Evolutionary conservation across 1,140 invertebrate genomes (phyloP), one percentile per base, ranked within the genome.

Genomic region (Tetranychus urticae): DNA sequence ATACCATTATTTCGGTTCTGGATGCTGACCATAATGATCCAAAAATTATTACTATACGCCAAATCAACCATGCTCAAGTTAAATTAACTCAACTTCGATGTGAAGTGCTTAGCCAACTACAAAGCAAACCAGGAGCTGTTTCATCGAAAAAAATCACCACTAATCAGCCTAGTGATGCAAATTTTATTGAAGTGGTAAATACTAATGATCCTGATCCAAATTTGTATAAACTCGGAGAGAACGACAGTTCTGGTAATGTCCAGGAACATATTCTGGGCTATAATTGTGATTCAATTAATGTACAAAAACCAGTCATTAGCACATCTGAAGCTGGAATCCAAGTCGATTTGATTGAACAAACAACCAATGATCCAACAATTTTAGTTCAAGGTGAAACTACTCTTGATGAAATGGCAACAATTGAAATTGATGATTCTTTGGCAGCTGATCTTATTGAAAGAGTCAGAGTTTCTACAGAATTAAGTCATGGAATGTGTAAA

Each of bases 401-500:
- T 42, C 10, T 42, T 6, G 39, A 10, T 42, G 39, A 42, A 42
- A 42, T 42, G 10, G 10, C 39, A 42, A 42, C 39, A 42, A 10
- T 42, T 42, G 39, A 42, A 42, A 42, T 42, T 42, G 50, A 52
- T 52, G 3, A n/a, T 31, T 31, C n/a, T 23, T 7, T 33, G 8
- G 64, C 61, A 2, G 61, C 61, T 31, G 69, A 73, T 35, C 62
- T 75, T 54, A 66, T 75, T 48, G 70, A 77, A 66, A 63, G 67
- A 48, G 81, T 91, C 5, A 75, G 88, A 45, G 79, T 79, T 65
- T 84, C 85, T 68, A 89, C 87, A 1, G 81, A 86, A 65, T 77
- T 90, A 7, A 88, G 84, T 68, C 83, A 89, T 70, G 83, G 88
- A 67, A 81, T 87, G 77, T 88, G 85, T 0, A 82, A 84, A 70